Base-by-base conservation (phyloP, 2,113 vertebrate species). In the Phyllostomus hastatus region DNA sequence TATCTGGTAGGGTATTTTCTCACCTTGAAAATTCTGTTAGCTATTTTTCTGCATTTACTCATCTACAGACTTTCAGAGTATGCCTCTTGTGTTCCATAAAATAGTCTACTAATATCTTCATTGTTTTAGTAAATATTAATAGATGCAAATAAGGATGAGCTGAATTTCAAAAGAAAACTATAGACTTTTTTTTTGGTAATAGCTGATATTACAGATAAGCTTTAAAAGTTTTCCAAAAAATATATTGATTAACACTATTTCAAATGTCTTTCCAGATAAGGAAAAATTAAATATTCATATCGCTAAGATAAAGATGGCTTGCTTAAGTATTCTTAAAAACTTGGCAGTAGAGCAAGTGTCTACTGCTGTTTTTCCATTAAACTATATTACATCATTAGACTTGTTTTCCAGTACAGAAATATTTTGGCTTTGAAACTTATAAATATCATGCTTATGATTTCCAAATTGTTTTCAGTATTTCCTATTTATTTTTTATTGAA, bases 271-370 rank as follows among this genome's bases (percentile, higher is more conserved):
- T 83, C 73, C 69, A 94, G 90, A 87, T 92, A 79, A 97, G 91
- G 54, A 91, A 95, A 92, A 95, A 96, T 93, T 93, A 97, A 97
- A 95, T 97, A 88, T 96, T 96, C 95, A 83, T 96, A 80, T 78
- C 80, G 70, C 43, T 89, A 90, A 95, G 85, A 95, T 96, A 95
- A 94, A 95, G 89, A 91, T 48, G 35, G 48, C 48, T 97, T 90
- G 59, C 76, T 95, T 87, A 87, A 88, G 92, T 88, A 86, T 85
- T 93, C 80, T 95, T 96, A 64, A 95, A 82, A 95, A 86, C 92
- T 95, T 97, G 95, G 91, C 94, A 91, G 61, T 50, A 91, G 95
- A 72, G 50, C 92, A 88, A 69, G 80, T 80, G 46, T 96, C 64
- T 88, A 7, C 70, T 90, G 66, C 57, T 76, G 24, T 93, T 96